Percentiles rank a stretch among this genome's conserved stretches.
Conservation (phyloP, 2,113 vertebrate genomes). For the Pseudonaja textilis region DNA sequence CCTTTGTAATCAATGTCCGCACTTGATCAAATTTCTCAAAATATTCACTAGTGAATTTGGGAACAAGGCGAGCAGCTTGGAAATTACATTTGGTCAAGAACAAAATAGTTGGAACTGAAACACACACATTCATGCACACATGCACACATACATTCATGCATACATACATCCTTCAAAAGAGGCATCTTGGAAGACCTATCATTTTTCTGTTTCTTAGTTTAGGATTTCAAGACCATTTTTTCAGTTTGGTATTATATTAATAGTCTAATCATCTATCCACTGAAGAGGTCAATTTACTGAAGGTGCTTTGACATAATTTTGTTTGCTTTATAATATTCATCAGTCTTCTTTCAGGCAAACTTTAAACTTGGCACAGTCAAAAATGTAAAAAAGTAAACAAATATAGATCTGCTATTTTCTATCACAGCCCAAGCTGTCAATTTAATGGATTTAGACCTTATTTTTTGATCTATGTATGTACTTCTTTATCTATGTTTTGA, state of each 20-base stretch:
- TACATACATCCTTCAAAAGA: neutral
- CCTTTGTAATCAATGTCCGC: neutral
- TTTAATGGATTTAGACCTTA: neutral
- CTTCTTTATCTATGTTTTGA: neutral
- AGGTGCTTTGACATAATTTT: neutral
- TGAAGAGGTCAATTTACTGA: neutral
- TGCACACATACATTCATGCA: neutral
- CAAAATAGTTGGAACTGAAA: neutral
- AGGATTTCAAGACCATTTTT: neutral
- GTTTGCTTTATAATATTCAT: constrained; percentile 14
- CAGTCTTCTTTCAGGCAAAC: neutral
- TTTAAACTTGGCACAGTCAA: constrained; percentile 6
- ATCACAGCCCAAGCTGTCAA: neutral
- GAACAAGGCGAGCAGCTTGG: neutral
- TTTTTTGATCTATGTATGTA: neutral
- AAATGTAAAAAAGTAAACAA: neutral
- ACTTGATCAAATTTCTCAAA: neutral
- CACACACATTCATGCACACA: neutral
- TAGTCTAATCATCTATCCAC: constrained; percentile 6
- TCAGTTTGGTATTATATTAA: constrained; percentile 6
- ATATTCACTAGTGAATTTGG: neutral
- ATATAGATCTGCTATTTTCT: neutral
- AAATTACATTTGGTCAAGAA: neutral
- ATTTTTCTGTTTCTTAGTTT: neutral
- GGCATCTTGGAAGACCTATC: neutral